phyloP scores from a whole-genome alignment of 2,797 vertebrate species.

The Onychomys arenicola region DNA sequence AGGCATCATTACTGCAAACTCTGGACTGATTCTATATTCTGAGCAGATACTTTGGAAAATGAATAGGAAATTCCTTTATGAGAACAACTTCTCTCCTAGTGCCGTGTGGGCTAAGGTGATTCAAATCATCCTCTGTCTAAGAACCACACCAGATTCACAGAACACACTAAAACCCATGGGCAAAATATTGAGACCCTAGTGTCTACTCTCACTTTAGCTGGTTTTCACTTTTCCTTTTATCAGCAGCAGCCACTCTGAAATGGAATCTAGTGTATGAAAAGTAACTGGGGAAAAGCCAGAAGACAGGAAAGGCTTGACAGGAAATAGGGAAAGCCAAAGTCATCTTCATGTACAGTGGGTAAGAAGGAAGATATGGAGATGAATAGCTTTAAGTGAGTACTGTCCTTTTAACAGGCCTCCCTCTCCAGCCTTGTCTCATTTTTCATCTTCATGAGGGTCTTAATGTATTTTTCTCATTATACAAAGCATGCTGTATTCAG shows the following conservation, averaged over 20 bases:
- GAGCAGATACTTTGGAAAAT: conserved; percentile 44
- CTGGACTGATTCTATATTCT: conserved; percentile 12
- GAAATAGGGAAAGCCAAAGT: conserved; percentile 61
- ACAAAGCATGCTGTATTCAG: conserved; percentile 71
- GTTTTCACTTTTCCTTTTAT: background rate
- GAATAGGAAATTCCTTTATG: background rate
- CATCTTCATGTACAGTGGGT: conserved; percentile 16
- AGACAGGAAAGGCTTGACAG: conserved; percentile 40
- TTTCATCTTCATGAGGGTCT: conserved; percentile 74
- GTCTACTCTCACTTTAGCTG: background rate
- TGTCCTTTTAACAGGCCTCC: conserved; percentile 71
- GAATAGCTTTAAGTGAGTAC: conserved; percentile 68
- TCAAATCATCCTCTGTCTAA: background rate
- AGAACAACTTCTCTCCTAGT: conserved; percentile 25
- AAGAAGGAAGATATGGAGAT: conserved; percentile 62
- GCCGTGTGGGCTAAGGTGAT: background rate
- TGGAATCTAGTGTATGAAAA: conserved; percentile 26
- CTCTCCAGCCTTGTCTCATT: conserved; percentile 60
- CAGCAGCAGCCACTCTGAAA: background rate
- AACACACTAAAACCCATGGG: background rate
- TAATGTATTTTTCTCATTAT: conserved; percentile 78
- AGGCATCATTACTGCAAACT: background rate
- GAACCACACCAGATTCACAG: background rate
- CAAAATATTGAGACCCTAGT: background rate
- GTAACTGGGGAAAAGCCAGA: conserved; percentile 43